A percentile compares a stretch with the other conserved stretches of the same genome.
Conservation (phyloP, 2,113 vertebrate species). For the Neodon shergylaensis region DNA sequence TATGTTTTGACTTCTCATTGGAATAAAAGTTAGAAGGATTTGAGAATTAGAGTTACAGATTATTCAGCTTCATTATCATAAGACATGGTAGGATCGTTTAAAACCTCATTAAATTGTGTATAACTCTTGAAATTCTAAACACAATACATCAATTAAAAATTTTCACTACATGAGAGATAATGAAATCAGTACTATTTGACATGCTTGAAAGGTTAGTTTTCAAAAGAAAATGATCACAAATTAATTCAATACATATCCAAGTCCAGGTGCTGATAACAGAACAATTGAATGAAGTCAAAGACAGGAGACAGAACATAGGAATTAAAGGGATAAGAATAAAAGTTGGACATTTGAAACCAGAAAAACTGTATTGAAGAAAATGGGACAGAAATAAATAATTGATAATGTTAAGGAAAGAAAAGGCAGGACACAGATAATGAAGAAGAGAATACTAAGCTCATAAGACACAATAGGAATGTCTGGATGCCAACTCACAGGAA, state of each 20-base stretch:
- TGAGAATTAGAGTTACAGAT: not conserved
- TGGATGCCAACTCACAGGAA: not conserved
- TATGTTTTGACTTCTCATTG: not conserved
- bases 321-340: not conserved
- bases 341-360: not conserved
- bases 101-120: not conserved
- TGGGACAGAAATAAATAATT: not conserved
- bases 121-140: constrained; percentile 36
- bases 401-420: not conserved
- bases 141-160: not conserved
- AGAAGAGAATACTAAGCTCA: not conserved
- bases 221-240: not conserved
- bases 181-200: not conserved
- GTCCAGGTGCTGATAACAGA: not conserved
- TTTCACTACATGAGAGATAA: not conserved
- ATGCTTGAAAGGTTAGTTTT: not conserved
- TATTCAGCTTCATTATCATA: not conserved
- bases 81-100: not conserved
- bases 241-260: not conserved
- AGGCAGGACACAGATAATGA: not conserved
- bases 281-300: not conserved
- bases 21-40: not conserved
- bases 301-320: not conserved
- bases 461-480: not conserved
- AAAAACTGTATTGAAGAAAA: not conserved